Evolutionary conservation across 2,797 vertebrate genomes (phyloP), one percentile per base, ranked within the genome.

Genomic region (Chromobotia macracanthus): DNA sequence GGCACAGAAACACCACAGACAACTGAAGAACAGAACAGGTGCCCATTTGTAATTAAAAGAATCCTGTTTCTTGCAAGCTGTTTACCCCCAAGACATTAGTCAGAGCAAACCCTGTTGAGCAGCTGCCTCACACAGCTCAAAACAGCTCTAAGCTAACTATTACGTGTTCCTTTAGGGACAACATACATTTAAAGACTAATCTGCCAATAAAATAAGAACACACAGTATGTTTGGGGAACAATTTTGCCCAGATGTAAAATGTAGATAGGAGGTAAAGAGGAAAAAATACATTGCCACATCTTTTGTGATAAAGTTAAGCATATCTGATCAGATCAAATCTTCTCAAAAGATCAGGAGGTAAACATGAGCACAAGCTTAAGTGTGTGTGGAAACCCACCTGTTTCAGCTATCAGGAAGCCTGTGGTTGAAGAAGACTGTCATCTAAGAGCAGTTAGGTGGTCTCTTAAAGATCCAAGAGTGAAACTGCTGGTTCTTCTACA

Each of bases 391-490:
- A 9, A 25, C 56, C 91, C 94, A 99, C 97, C 95, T 99, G 97
- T 92, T 93, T 94, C 95, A 98, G 96, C 96, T 87, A 97, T 99
- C 91, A 99, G 92, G 91, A 98, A 98, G 85, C 97, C 88, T 98
- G 97, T n/a, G 96, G 89, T 97, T 98, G 89, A 99, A 98, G 90
- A 99, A 98, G 0, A 97, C 97, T 0, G 96, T 95, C 96, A 99
- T 96, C 97, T 96, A 98, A 89, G 98, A 99, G 90, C 96, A 97
- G 88, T 94, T 95, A 63, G 96, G 97, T 75, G 94, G 91, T 67
- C 94, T 95, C 84, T 94, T 95, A 93, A 96, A 99, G 90, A 98
- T 91, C 97, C 97, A 99, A 4, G 87, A 89, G 72, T 94, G 92
- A 86, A 97, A 97, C 84, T 97, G 97, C 5, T 91, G 82, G 80